Base-by-base conservation (phyloP, 2,113 vertebrate genomes). In the Trochalopteron elliotii region DNA sequence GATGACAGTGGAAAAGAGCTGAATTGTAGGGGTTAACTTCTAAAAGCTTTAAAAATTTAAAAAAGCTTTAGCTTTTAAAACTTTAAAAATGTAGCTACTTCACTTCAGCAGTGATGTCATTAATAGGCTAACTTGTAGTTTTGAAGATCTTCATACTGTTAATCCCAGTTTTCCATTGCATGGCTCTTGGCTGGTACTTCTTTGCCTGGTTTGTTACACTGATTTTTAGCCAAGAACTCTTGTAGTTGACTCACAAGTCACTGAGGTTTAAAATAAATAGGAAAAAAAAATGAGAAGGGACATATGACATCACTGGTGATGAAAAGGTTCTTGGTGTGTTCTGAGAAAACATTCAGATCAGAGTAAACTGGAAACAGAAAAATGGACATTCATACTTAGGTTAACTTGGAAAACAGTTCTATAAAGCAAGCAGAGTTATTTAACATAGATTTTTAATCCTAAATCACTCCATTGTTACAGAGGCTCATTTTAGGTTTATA, bases 181-280 rank as follows among this genome's bases (percentile, higher is more conserved):
- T n/a, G 65, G 59, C 53, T 93, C 72, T 96, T 96, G 94, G 95
- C 96, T 90, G 72, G 72, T 81, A 74, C 89, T 87, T 68, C 82
- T 95, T 88, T 96, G 80, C 88, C 80, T 42, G 70, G 90, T 91
- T 95, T 55, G 44, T 92, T 94, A 61, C 67, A 81, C 24, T 79
- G 85, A 64, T 60, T 28, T 78, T 37, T 77, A 80, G 96, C 92
- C 90, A 96, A 88, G 91, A 89, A 96, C 87, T 92, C 83, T 77
- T 84, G 81, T 70, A 74, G 92, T 74, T 98, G 97, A 97, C 78
- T 97, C 96, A 96, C 76, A 87, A 96, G 92, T 97, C 95, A 96
- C 33, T 76, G 68, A 65, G 67, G 79, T 96, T 97, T 97, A 83
- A 95, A 97, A 92, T 53, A 96, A 97, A 96, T 57, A 93, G 93